Evolutionary conservation across 2,113 vertebrate species (phyloP), one percentile per base, ranked within the genome.

Genomic region (Vulpes vulpes): DNA sequence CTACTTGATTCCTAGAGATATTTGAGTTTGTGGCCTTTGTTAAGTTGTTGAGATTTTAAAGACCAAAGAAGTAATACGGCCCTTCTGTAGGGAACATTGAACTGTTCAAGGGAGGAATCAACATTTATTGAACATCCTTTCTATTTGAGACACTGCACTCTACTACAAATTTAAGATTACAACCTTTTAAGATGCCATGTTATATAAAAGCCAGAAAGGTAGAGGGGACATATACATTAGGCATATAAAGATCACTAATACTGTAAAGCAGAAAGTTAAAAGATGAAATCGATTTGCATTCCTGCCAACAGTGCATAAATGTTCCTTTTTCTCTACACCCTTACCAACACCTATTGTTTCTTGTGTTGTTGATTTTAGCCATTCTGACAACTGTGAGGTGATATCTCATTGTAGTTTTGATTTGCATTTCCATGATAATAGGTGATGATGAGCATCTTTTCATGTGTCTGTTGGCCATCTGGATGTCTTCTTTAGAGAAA

Each of bases 41-140:
- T 90, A 96, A 67, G 15, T 60, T 85, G 32, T 43, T 86, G 73
- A 57, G 69, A 89, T 83, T 93, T 76, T 59, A 82, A 82, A 93
- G n/a, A 14, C 10, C 60, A n/a, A 82, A 80, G n/a, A 82, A 67
- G n/a, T 15, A 11, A 74, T 53, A 55, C 20, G 76, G 30, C 22
- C 25, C 15, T 96, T 97, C 20, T 84, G 43, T 27, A 51, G 10
- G n/a, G 65, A 91, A n/a, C 23, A 93, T 94, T 82, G 35, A 78
- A 22, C n/a, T 82, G 59, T 89, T 83, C 67, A 43, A 91, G 53
- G 69, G 79, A 91, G 6, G 27, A 69, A 73, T 92, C 73, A 73
- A 51, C 85, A 89, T 85, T 91, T 85, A 74, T 25, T 71, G 51
- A 87, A 17, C 30, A 79, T 81, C 64, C 96, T 89, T 16, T 73